Base-by-base conservation (phyloP, 1,140 invertebrate genomes). In the Lysiphlebus fabarum region DNA sequence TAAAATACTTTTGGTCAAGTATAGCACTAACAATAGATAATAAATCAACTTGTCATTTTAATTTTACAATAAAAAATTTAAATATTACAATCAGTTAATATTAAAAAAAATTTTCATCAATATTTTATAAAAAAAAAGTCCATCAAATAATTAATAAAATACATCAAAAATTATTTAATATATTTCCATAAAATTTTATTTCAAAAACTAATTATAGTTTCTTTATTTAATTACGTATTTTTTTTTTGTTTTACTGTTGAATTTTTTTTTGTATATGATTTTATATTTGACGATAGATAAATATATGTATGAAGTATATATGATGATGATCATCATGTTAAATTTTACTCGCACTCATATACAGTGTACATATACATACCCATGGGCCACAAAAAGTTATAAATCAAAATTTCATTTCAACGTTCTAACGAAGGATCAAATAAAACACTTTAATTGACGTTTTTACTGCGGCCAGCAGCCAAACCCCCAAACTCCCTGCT, bases 391-490 rank as follows among this genome's bases (percentile, higher is more conserved):
- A 56, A 57, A 48, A 26, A 61, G 70, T 57, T 69, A 75, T 79
- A 79, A 79, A 79, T 79, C 76, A 80, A 79, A 79, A 78, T 80
- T 80, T 77, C 77, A 80, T 79, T 79, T 80, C 76, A 80, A 78
- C 78, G 77, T 79, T 79, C 76, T 80, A 80, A 78, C 78, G 78
- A 80, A 80, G 78, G 78, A 79, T 78, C 77, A 79, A 80, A 79
- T 79, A 80, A 80, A 80, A 80, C 77, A 78, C 76, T 79, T 80
- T 79, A 80, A 80, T 80, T 80, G 77, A 79, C 78, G 74, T 79
- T 80, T 80, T 80, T 79, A 80, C 74, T 77, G 72, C 75, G 74
- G 69, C 72, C 76, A 66, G 76, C 78, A 79, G 74, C 76, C 74
- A 62, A 73, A 74, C 70, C 74, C 72, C 49, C 17, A 67, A 74